phyloP scores from a whole-genome alignment of 2,797 vertebrate species.

The Anguilla marmorata region DNA sequence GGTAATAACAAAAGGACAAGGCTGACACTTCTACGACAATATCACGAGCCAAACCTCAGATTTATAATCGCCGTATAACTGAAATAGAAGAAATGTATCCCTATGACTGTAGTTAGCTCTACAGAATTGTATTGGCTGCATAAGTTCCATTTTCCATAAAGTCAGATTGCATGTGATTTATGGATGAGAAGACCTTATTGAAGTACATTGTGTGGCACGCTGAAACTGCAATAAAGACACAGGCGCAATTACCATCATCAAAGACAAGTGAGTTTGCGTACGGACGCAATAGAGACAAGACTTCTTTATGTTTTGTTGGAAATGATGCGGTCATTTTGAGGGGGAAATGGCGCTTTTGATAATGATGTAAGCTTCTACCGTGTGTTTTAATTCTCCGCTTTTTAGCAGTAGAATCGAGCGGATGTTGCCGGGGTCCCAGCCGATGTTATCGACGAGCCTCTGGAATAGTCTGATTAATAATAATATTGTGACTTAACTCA shows the following conservation, averaged over 20 bases:
- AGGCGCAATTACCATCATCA: constrained; percentile 12
- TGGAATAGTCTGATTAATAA: constrained; percentile 32
- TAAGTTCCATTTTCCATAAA: constrained; percentile 16
- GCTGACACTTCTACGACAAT: constrained; percentile 54
- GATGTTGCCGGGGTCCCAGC: not conserved
- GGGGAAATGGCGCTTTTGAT: constrained; percentile 14
- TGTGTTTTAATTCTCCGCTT: not conserved
- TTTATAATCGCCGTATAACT: constrained; percentile 65
- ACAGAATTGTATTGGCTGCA: not conserved
- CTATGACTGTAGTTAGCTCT: constrained; percentile 11
- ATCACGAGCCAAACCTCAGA: constrained; percentile 62
- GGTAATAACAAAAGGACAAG: constrained; percentile 70
- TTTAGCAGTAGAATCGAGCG: not conserved
- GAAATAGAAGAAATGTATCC: constrained; percentile 49
- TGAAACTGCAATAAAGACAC: constrained; percentile 10
- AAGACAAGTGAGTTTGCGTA: not conserved
- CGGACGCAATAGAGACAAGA: not conserved
- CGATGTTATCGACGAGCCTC: not conserved
- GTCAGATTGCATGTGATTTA: constrained; percentile 27
- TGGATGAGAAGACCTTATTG: constrained; percentile 25
- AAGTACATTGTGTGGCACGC: constrained; percentile 29
- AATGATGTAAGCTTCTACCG: not conserved
- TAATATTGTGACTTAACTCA: constrained; percentile 46
- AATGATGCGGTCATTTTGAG: not conserved
- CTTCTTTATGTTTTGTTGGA: not conserved